Evolutionary conservation across 2,888 invertebrate species (phyloP).

Genomic region (Nymphalis c-album): DNA sequence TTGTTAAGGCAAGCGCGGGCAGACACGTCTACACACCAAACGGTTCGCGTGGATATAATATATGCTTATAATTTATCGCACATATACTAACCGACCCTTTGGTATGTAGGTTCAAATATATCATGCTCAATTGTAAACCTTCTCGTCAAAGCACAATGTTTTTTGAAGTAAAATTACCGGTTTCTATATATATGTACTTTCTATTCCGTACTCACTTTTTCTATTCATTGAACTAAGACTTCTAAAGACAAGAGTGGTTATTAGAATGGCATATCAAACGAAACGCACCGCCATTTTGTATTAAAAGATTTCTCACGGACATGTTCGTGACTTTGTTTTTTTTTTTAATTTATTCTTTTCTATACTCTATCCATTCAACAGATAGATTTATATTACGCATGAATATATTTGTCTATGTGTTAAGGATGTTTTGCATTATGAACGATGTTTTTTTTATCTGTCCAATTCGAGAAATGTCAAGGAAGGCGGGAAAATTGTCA

Average conservation of each 20-base stretch:
- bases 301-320: conserved; percentile 20
- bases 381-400: conserved; percentile 43
- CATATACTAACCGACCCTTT: conserved; percentile 17
- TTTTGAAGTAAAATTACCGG: conserved; percentile 19
- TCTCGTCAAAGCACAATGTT: conserved; percentile 28
- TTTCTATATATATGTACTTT: conserved; percentile 26
- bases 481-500: conserved; percentile 39
- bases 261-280: conserved; percentile 39
- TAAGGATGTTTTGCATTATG: conserved; percentile 53
- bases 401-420: conserved; percentile 62
- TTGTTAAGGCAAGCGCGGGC: conserved; percentile 58
- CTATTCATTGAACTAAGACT: neutral
- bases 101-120: conserved; percentile 35
- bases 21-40: conserved; percentile 20
- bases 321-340: conserved; percentile 13
- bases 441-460: conserved; percentile 52
- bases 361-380: conserved; percentile 27
- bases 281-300: conserved; percentile 31
- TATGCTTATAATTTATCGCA: conserved; percentile 26
- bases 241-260: conserved; percentile 23
- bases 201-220: conserved; percentile 20
- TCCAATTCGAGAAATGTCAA: conserved; percentile 50
- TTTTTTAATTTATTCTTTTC: conserved; percentile 20
- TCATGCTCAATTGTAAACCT: conserved; percentile 42
- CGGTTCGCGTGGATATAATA: conserved; percentile 11